phyloP scores from a whole-genome alignment of 2,888 invertebrate genomes.

The Sinhomidia bicolor region DNA sequence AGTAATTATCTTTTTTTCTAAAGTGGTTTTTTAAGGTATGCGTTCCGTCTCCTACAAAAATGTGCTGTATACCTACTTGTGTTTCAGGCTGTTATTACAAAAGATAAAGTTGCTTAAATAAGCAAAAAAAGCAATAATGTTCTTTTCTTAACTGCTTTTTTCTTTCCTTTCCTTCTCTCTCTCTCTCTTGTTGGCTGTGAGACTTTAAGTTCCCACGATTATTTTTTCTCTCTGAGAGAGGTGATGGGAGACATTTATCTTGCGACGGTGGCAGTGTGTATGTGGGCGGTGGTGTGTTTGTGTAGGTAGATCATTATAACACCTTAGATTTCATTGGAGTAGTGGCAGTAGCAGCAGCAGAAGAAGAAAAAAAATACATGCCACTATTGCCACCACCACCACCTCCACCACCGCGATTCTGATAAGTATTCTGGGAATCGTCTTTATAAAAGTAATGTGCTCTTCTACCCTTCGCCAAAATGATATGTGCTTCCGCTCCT shows the following conservation, averaged over 20 bases:
- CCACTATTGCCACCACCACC: not conserved
- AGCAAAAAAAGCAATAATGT: not conserved
- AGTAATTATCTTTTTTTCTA: too few relatives aligned
- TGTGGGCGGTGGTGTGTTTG: slow-evolving; percentile 45
- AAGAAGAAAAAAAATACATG: too few relatives aligned
- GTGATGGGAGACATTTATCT: slow-evolving; percentile 41
- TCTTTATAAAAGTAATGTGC: slow-evolving; percentile 20
- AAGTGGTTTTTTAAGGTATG: not conserved
- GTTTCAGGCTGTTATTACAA: not conserved
- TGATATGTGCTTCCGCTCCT: not conserved
- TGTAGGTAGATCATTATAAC: slow-evolving; percentile 38
- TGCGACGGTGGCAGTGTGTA: not conserved
- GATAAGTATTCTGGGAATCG: slow-evolving; percentile 26
- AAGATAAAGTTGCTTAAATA: not conserved
- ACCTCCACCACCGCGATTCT: not conserved
- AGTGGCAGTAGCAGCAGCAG: too few relatives aligned
- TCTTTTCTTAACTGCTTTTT: not conserved
- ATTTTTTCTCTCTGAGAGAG: not conserved
- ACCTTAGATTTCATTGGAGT: slow-evolving; percentile 12
- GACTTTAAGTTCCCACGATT: slow-evolving; percentile 35
- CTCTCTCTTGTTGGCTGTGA: too few relatives aligned
- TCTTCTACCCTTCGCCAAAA: not conserved
- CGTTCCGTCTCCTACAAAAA: too few relatives aligned
- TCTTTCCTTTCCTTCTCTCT: not conserved
- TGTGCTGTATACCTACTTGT: not conserved